phyloP scores from a whole-genome alignment of 2,113 vertebrate species.

The Gallinago paraguaiae region DNA sequence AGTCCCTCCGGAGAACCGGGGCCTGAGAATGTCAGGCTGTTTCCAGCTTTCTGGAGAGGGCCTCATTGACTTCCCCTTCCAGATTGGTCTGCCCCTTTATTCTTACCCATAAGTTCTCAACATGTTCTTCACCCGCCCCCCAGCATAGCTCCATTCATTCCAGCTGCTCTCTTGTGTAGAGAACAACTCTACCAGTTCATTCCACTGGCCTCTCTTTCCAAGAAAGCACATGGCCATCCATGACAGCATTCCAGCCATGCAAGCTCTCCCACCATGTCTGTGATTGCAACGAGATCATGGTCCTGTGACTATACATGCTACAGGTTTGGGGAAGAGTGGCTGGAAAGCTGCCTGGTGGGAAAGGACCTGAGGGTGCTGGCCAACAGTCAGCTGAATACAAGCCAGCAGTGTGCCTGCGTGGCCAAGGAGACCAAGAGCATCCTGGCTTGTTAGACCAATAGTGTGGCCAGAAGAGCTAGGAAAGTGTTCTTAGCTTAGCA shows the following conservation, averaged over 20 bases:
- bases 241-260: not conserved
- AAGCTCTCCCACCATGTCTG: not conserved
- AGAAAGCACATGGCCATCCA: not conserved
- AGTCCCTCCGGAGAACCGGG: too few relatives aligned
- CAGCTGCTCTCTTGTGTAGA: too few relatives aligned
- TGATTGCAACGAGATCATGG: not conserved
- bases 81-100: too few relatives aligned
- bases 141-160: too few relatives aligned
- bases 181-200: not conserved
- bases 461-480: not conserved
- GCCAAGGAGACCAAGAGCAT: not conserved
- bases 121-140: too few relatives aligned
- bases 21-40: too few relatives aligned
- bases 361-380: not conserved
- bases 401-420: not conserved
- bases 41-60: too few relatives aligned
- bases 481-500: not conserved
- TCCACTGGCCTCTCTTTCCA: not conserved
- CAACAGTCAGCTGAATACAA: not conserved
- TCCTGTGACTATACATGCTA: not conserved
- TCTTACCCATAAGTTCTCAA: too few relatives aligned
- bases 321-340: not conserved
- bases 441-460: not conserved
- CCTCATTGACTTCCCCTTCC: too few relatives aligned
- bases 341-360: not conserved